Percentiles rank a stretch among this genome's conserved stretches.
phyloP scores from a whole-genome alignment of 2,113 vertebrate species.

The Microcebus jonahi region DNA sequence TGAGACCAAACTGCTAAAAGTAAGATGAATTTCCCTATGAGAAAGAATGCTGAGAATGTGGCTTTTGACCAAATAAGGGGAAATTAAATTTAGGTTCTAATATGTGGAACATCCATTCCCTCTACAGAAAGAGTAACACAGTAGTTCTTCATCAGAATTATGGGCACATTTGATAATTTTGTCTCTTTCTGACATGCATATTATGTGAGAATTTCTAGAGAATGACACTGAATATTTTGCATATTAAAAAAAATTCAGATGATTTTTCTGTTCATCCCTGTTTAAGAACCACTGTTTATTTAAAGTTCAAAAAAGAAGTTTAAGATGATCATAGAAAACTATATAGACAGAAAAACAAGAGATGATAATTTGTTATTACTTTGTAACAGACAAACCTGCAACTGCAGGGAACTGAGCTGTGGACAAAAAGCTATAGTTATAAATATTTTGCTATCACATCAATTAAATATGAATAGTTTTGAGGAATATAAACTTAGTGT shows the following conservation, averaged over 20 bases:
- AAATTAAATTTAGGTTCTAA: not conserved
- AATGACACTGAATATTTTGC: not conserved
- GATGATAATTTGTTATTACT: not conserved
- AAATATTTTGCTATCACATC: not conserved
- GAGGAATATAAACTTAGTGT: not conserved
- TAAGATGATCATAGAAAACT: not conserved
- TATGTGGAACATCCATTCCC: rapidly evolving
- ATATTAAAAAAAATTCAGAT: not conserved
- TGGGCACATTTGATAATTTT: not conserved
- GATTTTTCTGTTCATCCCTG: not conserved
- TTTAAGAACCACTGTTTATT: not conserved
- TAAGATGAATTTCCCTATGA: not conserved
- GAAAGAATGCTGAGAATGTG: not conserved
- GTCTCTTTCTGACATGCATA: not conserved
- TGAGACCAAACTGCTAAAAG: rapidly evolving
- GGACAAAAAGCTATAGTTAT: not conserved
- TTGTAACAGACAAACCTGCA: not conserved
- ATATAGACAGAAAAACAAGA: not conserved
- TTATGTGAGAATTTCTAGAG: not conserved
- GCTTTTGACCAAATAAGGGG: not conserved
- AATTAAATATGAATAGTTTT: not conserved
- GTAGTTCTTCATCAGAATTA: not conserved
- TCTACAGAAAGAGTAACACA: not conserved
- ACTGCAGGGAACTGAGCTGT: not conserved
- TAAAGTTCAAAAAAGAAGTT: not conserved